These are phyloP conservation scores for Phalacrocorax carbo DNA, from an alignment of 2,113 vertebrate species.

Conservation along the genomic window DNA sequence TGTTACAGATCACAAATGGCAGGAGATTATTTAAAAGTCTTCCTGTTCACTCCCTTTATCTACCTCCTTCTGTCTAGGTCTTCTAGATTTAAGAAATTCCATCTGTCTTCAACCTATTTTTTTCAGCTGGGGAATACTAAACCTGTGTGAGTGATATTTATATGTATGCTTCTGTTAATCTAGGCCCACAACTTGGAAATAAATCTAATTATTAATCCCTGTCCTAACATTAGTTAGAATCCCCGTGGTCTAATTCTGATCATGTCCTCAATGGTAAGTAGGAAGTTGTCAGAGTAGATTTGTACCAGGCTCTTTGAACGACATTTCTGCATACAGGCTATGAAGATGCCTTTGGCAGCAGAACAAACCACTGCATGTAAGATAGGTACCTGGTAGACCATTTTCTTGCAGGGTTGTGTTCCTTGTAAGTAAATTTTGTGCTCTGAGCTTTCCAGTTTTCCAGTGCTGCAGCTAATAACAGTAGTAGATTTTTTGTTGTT, in stretches of 20 bases:
- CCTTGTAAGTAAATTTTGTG: not conserved
- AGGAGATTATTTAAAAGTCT: not conserved
- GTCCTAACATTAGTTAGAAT: not conserved
- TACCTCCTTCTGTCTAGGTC: not conserved
- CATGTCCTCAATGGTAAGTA: not conserved
- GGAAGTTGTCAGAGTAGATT: not conserved
- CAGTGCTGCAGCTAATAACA: not conserved
- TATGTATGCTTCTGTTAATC: not conserved
- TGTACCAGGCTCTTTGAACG: not conserved
- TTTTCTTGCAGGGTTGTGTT: not conserved
- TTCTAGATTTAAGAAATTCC: not conserved
- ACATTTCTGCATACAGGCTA: not conserved
- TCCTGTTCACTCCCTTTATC: not conserved
- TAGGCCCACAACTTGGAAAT: not conserved
- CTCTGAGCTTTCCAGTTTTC: not conserved
- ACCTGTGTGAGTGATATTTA: not conserved
- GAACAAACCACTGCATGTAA: not conserved
- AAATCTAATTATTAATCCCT: not conserved
- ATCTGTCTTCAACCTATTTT: not conserved
- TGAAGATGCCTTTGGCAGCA: not conserved
- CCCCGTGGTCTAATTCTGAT: not conserved
- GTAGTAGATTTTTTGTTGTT: not conserved
- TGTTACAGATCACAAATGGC: not conserved
- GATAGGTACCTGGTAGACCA: not conserved
- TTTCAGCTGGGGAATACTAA: not conserved